A percentile compares a stretch with the other conserved stretches of the same genome.
phyloP scores from a whole-genome alignment of 2,888 invertebrate species.

The Odiellus spinosus region DNA sequence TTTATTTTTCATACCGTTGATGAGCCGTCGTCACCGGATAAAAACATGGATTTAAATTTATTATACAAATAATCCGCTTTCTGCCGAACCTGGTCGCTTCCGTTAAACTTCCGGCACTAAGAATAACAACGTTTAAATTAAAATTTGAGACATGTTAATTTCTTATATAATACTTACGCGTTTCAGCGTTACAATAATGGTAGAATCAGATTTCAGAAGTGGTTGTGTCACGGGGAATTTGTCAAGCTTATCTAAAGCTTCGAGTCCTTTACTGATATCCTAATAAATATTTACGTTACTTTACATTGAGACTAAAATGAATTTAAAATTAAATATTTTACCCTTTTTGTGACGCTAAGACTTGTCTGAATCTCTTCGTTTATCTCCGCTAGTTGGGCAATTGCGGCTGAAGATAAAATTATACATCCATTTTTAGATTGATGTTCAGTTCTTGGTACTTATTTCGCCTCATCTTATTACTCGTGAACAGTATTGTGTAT shows the following conservation, averaged over 20 bases:
- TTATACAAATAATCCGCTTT: constrained; percentile 47
- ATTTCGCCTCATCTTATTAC: no score
- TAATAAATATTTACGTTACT: background rate
- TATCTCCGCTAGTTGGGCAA: constrained; percentile 2
- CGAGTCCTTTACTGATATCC: constrained; percentile 52
- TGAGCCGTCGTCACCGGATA: no score
- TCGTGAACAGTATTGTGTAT: no score
- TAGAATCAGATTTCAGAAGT: constrained; percentile 65
- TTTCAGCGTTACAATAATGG: constrained; percentile 48
- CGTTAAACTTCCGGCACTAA: constrained; percentile 14
- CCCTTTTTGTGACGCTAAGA: constrained; percentile 2
- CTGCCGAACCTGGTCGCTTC: constrained; percentile 42
- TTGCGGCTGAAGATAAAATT: no score
- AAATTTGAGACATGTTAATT: background rate
- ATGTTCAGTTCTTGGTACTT: no score
- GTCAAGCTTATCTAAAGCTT: constrained; percentile 43
- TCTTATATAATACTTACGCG: background rate
- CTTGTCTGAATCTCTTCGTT: constrained; percentile 8
- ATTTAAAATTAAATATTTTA: no score
- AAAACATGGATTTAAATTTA: constrained; percentile 33
- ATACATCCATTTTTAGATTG: no score
- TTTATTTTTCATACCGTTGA: no score
- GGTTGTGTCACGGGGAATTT: constrained; percentile 47
- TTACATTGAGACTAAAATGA: no score
- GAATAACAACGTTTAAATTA: constrained; percentile 6